Evolutionary conservation across 1,140 invertebrate genomes (phyloP).

Genomic region (Drosophila parabipectinata): DNA sequence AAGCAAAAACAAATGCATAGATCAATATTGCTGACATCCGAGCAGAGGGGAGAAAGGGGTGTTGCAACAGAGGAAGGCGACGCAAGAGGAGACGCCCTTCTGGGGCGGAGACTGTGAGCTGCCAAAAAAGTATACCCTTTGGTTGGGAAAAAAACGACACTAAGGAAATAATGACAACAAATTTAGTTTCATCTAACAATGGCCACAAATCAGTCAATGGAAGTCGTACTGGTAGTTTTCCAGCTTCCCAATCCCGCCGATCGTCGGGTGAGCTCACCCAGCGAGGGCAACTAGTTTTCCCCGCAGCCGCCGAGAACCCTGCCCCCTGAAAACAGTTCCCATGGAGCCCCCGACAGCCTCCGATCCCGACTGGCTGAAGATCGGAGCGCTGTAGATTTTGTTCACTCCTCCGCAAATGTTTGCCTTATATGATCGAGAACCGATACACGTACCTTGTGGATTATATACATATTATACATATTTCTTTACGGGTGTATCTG

Average conservation of each 20-base stretch:
- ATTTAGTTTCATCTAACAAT: constrained; percentile 20
- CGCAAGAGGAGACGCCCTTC: constrained; percentile 59
- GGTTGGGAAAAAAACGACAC: neutral
- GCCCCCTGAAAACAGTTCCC: constrained; percentile 17
- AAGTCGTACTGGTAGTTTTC: constrained; percentile 10
- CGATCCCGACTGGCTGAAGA: constrained; percentile 23
- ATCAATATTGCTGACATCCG: constrained; percentile 74
- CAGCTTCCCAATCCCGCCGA: constrained; percentile 39
- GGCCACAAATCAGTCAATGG: constrained; percentile 58
- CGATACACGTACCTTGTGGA: constrained; percentile 6
- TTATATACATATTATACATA: too few species aligned
- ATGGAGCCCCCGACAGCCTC: constrained; percentile 1
- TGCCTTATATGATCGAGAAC: constrained; percentile 45
- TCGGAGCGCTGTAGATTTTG: constrained; percentile 28
- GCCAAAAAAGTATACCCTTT: constrained; percentile 28
- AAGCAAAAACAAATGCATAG: constrained; percentile 63
- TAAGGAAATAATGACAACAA: constrained; percentile 2
- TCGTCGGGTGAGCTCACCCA: constrained; percentile 64
- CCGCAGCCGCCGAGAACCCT: constrained; percentile 17
- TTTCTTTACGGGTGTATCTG: too few species aligned
- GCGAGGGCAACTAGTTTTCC: constrained; percentile 64
- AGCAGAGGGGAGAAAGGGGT: constrained; percentile 4
- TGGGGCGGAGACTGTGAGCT: constrained; percentile 29
- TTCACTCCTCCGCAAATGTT: constrained; percentile 65
- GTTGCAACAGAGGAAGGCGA: constrained; percentile 27